A percentile compares a stretch with the other conserved stretches of the same genome.
Evolutionary conservation across 1,140 invertebrate species (phyloP).

Genomic region (Bombus breviceps): DNA sequence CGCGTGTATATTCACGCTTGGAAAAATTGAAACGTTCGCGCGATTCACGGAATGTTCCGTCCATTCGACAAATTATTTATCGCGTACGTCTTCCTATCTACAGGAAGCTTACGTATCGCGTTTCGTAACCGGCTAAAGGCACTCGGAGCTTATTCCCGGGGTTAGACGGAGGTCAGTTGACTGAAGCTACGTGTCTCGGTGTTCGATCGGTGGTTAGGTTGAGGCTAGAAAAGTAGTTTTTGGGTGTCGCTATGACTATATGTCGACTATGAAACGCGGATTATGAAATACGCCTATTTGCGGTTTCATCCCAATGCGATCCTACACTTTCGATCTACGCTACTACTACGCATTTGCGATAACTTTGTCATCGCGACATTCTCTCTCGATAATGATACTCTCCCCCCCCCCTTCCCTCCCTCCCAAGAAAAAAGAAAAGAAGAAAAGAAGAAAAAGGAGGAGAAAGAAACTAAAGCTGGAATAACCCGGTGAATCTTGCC

Average conservation of each 20-base stretch:
- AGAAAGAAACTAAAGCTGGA: not conserved
- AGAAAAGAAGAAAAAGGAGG: not conserved
- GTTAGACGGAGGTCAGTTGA: not conserved
- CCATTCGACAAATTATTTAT: constrained; percentile 17
- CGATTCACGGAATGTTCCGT: not conserved
- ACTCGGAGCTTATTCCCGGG: not conserved
- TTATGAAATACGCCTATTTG: no score
- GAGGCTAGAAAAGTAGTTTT: not conserved
- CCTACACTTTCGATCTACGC: no score
- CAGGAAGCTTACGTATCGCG: no score
- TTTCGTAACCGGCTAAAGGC: not conserved
- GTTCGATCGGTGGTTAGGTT: not conserved
- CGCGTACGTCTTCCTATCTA: not conserved
- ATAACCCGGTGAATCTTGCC: not conserved
- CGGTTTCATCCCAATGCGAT: no score
- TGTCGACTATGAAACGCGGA: no score
- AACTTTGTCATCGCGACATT: no score
- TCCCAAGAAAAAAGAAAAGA: no score
- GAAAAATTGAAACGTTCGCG: constrained; percentile 21
- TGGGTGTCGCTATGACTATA: not conserved
- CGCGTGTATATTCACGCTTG: not conserved
- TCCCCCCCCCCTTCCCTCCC: accelerated
- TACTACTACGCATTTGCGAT: accelerated
- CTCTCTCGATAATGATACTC: not conserved
- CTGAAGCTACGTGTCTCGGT: not conserved